These are phyloP conservation scores for Napeogenes inachia DNA, from an alignment of 2,888 invertebrate species.

Conservation along the genomic window DNA sequence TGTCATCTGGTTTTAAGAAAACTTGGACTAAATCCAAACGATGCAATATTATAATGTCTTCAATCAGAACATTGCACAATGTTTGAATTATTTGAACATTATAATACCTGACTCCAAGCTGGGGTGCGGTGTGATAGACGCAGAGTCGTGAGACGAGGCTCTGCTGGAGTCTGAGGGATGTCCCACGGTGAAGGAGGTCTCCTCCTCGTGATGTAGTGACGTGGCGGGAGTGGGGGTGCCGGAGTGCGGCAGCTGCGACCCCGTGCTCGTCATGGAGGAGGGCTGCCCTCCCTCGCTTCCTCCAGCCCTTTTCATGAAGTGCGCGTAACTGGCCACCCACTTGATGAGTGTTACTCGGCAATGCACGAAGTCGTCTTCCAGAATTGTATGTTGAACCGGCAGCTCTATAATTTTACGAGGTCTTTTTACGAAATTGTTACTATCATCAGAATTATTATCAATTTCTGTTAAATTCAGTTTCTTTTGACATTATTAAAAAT, in stretches of 20 bases:
- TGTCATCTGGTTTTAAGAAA: too few relatives aligned
- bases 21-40: too few relatives aligned
- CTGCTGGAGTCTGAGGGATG: slow-evolving; percentile 72
- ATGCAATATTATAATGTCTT: too few relatives aligned
- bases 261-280: slow-evolving; percentile 67
- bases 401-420: slow-evolving; percentile 72
- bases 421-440: background rate
- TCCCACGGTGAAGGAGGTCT: slow-evolving; percentile 68
- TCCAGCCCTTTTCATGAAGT: slow-evolving; percentile 82
- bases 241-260: slow-evolving; percentile 62
- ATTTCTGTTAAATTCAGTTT: too few relatives aligned
- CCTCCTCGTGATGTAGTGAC: slow-evolving; percentile 67
- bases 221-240: slow-evolving; percentile 61
- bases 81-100: background rate
- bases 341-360: slow-evolving; percentile 92
- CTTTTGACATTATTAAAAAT: background rate
- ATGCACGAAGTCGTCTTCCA: slow-evolving; percentile 81
- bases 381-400: slow-evolving; percentile 84
- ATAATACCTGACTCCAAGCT: slow-evolving; percentile 72
- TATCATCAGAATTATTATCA: background rate
- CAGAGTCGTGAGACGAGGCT: slow-evolving; percentile 72
- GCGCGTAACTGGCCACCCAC: slow-evolving; percentile 92
- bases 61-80: too few relatives aligned
- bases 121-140: slow-evolving; percentile 75
- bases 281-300: slow-evolving; percentile 70